These are phyloP conservation scores for Hypomecis atomaria DNA, from an alignment of 2,888 invertebrate species.

Conservation along the genomic window DNA sequence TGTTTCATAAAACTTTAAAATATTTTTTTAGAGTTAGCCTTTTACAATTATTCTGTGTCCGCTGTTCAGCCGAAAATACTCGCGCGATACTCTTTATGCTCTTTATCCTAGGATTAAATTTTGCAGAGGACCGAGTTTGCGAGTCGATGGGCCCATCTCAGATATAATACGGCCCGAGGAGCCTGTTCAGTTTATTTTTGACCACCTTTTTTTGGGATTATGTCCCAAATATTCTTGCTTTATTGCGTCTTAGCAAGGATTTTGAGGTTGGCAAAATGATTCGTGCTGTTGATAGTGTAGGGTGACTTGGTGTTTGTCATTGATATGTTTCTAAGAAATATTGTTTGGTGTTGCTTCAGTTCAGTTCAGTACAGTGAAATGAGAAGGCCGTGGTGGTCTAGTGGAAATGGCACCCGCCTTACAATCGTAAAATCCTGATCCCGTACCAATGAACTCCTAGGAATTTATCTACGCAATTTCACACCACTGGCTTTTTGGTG, in stretches of 20 bases:
- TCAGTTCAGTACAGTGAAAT: too few relatives aligned
- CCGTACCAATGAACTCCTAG: too few relatives aligned
- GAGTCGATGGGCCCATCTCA: slow-evolving; percentile 59
- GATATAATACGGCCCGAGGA: slow-evolving; percentile 57
- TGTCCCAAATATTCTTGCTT: slow-evolving; percentile 42
- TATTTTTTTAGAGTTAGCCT: background rate
- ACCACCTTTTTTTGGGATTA: slow-evolving; percentile 46
- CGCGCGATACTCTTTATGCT: slow-evolving; percentile 57
- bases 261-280: slow-evolving; percentile 26
- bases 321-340: too few relatives aligned
- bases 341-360: too few relatives aligned
- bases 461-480: too few relatives aligned
- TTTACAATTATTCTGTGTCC: slow-evolving; percentile 3
- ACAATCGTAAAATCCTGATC: too few relatives aligned
- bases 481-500: too few relatives aligned
- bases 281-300: slow-evolving; percentile 18
- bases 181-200: slow-evolving; percentile 48
- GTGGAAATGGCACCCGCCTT: too few relatives aligned
- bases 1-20: too few relatives aligned
- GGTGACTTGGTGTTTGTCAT: too few relatives aligned
- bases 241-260: slow-evolving; percentile 43
- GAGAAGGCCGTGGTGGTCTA: too few relatives aligned
- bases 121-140: slow-evolving; percentile 68
- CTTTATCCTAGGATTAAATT: slow-evolving; percentile 76
- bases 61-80: slow-evolving; percentile 40